Conservation (phyloP, 2,888 invertebrate species). For the Pseudeuparius sepicola region DNA sequence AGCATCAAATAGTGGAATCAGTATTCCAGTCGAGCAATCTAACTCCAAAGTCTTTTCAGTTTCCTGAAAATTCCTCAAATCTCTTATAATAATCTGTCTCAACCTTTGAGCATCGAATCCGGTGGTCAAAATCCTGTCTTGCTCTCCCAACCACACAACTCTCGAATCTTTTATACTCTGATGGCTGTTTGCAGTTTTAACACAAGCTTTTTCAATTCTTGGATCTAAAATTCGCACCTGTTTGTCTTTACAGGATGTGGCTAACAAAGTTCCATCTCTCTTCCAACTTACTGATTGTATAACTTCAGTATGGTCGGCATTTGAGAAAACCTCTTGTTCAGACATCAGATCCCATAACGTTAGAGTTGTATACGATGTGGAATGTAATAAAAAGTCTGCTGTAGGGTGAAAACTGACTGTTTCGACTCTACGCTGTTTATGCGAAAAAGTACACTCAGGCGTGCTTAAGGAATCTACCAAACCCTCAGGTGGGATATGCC, state of each 20-base stretch:
- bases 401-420: constrained; percentile 86
- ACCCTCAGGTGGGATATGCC: constrained; percentile 79
- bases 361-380: constrained; percentile 71
- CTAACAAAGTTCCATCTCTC: constrained; percentile 69
- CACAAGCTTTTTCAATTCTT: constrained; percentile 50
- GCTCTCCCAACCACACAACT: constrained; percentile 82
- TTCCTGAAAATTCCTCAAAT: constrained; percentile 68
- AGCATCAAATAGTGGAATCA: constrained; percentile 86
- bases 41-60: constrained; percentile 70
- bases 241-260: constrained; percentile 88
- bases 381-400: constrained; percentile 81
- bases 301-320: constrained; percentile 61
- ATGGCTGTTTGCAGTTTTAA: constrained; percentile 64
- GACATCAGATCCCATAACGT: constrained; percentile 79
- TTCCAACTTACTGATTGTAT: constrained; percentile 89
- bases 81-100: constrained; percentile 82
- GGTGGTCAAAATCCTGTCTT: constrained; percentile 74
- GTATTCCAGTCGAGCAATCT: constrained; percentile 80
- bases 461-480: constrained; percentile 60
- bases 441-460: constrained; percentile 71
- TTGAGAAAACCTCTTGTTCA: constrained; percentile 72
- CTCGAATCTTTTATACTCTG: constrained; percentile 87
- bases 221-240: constrained; percentile 72
- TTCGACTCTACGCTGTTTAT: constrained; percentile 77
- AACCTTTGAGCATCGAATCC: constrained; percentile 82